Evolutionary conservation across 2,113 vertebrate genomes (phyloP), one percentile per base, ranked within the genome.

Genomic region (Chaetops frenatus): DNA sequence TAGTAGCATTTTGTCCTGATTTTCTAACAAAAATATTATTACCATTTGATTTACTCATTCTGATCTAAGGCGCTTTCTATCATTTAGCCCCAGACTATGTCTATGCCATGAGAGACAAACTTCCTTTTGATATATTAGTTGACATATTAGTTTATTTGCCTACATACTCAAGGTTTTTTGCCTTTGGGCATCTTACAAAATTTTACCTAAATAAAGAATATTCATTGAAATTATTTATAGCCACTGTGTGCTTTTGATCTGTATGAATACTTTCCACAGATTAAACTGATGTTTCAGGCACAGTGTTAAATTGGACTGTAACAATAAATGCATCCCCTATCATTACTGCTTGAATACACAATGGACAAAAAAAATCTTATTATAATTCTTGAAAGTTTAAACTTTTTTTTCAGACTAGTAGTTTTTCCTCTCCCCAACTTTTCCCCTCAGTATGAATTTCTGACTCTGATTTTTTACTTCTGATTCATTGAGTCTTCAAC

Each of bases 201-300:
- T 74, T 82, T 91, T 65, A 38, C 56, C 73, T 66, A 84, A 81
- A 77, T 53, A 65, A 76, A 67, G 58, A 58, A 5, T 45, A 88
- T 62, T 71, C 69, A 64, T 25, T 58, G 77, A 88, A 94, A 88
- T 82, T 83, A 94, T 78, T 90, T 92, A 94, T 29, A 84, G 51
- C 29, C 64, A 88, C 23, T 33, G 45, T 40, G n/a, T 79, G 42
- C 81, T 82, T 95, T 95, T 90, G 85, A 96, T 61, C 66, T 73
- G 50, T 38, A 29, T 65, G 48, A 96, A 79, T 21, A 56, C 6
- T 76, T 92, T 57, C 58, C 42, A 48, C 40, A 86, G 83, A 94
- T 76, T 92, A 89, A 57, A 76, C 62, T 45, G 73, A 53, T 74
- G 71, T 87, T 94, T 89, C 35, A 57, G 44, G 73, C 5, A 1